phyloP scores from a whole-genome alignment of 2,113 vertebrate genomes.

The Phainopepla nitens region DNA sequence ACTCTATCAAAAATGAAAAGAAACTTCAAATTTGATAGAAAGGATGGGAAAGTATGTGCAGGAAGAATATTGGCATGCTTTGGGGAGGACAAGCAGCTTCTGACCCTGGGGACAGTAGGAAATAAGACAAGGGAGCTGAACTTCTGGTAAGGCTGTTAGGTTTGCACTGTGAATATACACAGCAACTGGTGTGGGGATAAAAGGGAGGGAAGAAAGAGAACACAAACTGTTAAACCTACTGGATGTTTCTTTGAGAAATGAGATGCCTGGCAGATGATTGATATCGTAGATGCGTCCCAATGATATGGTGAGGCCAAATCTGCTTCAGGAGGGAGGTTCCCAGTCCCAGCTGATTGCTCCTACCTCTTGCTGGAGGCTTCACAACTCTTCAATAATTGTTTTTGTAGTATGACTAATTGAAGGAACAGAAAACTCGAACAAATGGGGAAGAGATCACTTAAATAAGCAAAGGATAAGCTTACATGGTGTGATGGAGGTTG shows the following conservation, averaged over 20 bases:
- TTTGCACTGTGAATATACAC: background rate
- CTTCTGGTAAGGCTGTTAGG: background rate
- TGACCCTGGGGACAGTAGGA: background rate
- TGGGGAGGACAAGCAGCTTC: background rate
- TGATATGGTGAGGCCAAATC: background rate
- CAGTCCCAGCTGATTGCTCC: background rate
- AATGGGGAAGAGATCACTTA: background rate
- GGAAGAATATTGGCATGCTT: background rate
- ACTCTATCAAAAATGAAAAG: background rate
- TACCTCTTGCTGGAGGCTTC: background rate
- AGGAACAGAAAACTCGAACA: background rate
- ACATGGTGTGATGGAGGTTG: background rate
- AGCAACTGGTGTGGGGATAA: background rate
- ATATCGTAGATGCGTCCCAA: background rate
- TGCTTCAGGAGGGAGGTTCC: background rate
- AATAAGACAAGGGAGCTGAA: background rate
- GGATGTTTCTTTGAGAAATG: background rate
- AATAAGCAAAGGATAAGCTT: background rate
- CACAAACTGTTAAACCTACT: background rate
- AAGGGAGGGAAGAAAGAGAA: background rate
- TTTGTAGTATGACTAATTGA: background rate
- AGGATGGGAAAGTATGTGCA: background rate
- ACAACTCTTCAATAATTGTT: background rate
- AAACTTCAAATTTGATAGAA: background rate
- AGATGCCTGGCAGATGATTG: rapidly evolving